A percentile compares a stretch with the other conserved stretches of the same genome.
Conservation (phyloP, 1,140 invertebrate species). For the Apis laboriosa region DNA sequence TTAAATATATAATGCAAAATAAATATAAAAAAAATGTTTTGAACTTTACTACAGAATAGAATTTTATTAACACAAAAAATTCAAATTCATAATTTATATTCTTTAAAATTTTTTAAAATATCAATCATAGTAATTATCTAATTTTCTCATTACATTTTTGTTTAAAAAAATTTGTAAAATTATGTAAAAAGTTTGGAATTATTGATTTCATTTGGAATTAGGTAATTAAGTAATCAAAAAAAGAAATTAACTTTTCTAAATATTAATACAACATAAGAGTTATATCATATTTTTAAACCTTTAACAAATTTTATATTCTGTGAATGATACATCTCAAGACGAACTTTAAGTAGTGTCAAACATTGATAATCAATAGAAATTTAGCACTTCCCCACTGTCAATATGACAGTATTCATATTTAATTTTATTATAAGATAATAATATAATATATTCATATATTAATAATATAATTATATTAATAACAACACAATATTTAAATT, state of each 20-base stretch:
- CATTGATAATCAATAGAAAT: neutral
- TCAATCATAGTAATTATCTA: neutral
- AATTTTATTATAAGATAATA: neutral
- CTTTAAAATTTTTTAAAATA: neutral
- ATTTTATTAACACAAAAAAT: neutral
- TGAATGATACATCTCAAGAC: neutral
- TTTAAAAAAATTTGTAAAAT: neutral
- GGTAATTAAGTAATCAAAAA: neutral
- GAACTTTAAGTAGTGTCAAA: neutral
- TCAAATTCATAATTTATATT: neutral
- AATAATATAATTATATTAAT: neutral
- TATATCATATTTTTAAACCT: neutral
- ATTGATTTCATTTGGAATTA: too few relatives aligned
- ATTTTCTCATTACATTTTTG: too few relatives aligned
- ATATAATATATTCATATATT: constrained; percentile 10
- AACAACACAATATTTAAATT: constrained; percentile 3
- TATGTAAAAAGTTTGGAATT: neutral
- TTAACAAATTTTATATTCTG: neutral
- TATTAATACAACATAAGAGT: too few relatives aligned
- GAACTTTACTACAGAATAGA: neutral
- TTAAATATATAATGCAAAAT: neutral
- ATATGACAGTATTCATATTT: neutral
- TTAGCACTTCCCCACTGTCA: neutral
- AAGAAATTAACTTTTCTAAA: neutral
- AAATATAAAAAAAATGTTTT: neutral